phyloP scores from a whole-genome alignment of 2,888 invertebrate genomes.

The Metallyticus violacea region DNA sequence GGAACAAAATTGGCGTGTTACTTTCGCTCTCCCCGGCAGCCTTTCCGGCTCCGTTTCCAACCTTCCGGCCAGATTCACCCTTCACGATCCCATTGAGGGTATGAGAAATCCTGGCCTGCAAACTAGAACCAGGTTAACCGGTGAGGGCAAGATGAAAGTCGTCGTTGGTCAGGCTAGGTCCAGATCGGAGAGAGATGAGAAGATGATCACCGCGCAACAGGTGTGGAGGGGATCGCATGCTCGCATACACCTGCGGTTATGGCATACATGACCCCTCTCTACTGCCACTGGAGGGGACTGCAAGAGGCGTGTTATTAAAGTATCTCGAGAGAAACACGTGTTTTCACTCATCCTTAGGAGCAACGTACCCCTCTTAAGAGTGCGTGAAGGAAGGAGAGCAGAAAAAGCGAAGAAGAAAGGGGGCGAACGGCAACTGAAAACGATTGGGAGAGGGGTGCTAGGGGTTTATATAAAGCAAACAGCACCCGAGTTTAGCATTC shows the following conservation, averaged over 20 bases:
- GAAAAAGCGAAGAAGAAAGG: not conserved
- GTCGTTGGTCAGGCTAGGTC: not conserved
- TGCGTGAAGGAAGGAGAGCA: not conserved
- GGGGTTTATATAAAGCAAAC: not conserved
- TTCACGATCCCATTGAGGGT: not conserved
- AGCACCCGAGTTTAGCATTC: not conserved
- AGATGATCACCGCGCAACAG: not conserved
- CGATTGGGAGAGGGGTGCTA: not conserved
- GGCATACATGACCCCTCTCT: not conserved
- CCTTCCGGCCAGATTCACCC: not conserved
- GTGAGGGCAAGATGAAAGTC: not conserved
- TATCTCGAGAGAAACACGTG: not conserved
- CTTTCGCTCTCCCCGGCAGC: not conserved
- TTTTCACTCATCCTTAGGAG: constrained; percentile 19
- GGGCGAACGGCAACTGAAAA: not conserved
- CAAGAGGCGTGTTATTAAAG: constrained; percentile 13
- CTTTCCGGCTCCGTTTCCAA: not conserved
- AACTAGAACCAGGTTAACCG: not conserved
- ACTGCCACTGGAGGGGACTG: not conserved
- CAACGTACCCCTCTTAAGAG: not conserved
- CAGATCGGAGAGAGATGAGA: not conserved
- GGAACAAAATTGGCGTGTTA: not conserved
- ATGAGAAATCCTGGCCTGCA: not conserved
- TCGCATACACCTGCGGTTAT: not conserved
- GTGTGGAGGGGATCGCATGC: not conserved